A percentile compares a stretch with the other conserved stretches of the same genome.
Evolutionary conservation across 2,113 vertebrate species (phyloP).

Genomic region (Corynorhinus townsendii): DNA sequence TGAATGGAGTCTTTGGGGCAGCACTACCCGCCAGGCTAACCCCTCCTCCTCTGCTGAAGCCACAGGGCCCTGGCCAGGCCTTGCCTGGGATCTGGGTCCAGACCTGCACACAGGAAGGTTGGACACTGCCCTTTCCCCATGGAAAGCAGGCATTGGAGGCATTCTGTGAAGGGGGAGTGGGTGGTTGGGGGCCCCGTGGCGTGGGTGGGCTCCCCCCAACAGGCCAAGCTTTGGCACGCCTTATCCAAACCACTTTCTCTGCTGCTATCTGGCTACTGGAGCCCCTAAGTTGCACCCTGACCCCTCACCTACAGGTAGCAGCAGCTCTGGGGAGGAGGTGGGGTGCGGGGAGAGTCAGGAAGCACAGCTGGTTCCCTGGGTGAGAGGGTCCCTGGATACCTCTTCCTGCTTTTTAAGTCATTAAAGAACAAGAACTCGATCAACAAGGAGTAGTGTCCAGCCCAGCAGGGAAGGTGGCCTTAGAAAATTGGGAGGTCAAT

Average conservation of each 20-base stretch:
- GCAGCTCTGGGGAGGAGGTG: not conserved
- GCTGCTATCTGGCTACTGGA: not conserved
- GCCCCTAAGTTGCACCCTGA: not conserved
- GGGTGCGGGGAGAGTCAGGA: not conserved
- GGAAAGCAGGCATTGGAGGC: not conserved
- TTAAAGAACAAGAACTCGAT: not conserved
- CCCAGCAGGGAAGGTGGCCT: not conserved
- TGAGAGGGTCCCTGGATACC: not conserved
- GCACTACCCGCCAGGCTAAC: not conserved
- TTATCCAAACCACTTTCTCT: not conserved
- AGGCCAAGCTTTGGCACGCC: not conserved
- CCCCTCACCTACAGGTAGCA: not conserved
- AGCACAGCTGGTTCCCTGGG: not conserved
- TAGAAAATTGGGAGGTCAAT: not conserved
- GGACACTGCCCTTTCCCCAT: not conserved
- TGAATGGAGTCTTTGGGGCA: not conserved
- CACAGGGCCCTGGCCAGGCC: not conserved
- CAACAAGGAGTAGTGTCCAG: rapidly evolving
- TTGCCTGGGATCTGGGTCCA: not conserved
- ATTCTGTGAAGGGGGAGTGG: not conserved
- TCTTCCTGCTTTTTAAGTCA: not conserved
- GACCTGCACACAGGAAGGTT: not conserved
- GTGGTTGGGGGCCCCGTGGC: not conserved
- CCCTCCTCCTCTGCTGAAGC: not conserved
- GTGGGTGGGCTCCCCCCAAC: not conserved